phyloP scores from a whole-genome alignment of 1,140 invertebrate species.

The Dinoponera quadriceps region DNA sequence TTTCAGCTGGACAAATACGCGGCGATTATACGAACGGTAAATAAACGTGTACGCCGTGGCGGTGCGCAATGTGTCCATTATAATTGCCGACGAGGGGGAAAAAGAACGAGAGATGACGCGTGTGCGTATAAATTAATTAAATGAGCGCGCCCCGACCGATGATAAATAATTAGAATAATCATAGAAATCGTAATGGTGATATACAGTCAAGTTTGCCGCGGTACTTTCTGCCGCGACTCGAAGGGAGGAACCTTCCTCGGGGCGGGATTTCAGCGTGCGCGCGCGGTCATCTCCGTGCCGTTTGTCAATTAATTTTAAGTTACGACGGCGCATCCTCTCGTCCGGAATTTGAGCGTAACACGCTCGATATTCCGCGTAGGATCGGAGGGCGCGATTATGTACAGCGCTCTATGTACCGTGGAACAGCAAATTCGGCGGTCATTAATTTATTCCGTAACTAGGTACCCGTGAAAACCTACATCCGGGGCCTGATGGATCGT shows the following conservation, averaged over 20 bases:
- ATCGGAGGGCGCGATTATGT: constrained; percentile 32
- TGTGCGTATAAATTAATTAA: not conserved
- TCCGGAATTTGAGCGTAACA: constrained; percentile 15
- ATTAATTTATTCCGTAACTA: constrained; percentile 73
- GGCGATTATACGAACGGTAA: constrained; percentile 39
- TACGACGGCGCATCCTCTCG: not conserved
- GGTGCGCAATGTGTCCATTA: not conserved
- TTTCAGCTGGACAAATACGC: constrained; percentile 32
- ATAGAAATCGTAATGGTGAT: too few relatives aligned
- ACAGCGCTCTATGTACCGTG: constrained; percentile 32
- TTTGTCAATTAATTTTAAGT: constrained; percentile 48
- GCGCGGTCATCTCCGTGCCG: not conserved
- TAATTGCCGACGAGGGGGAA: not conserved
- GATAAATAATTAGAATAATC: not conserved
- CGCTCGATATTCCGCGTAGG: constrained; percentile 29
- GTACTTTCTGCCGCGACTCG: too few relatives aligned
- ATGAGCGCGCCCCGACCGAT: not conserved
- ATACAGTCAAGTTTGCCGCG: too few relatives aligned
- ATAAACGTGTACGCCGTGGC: not conserved
- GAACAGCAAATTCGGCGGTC: constrained; percentile 70
- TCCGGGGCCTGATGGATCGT: constrained; percentile 60
- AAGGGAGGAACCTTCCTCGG: too few relatives aligned
- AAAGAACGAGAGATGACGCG: not conserved
- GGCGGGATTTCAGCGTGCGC: too few relatives aligned
- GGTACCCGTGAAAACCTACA: constrained; percentile 67